phyloP scores from a whole-genome alignment of 2,797 vertebrate genomes.

The Manis crassicaudata region DNA sequence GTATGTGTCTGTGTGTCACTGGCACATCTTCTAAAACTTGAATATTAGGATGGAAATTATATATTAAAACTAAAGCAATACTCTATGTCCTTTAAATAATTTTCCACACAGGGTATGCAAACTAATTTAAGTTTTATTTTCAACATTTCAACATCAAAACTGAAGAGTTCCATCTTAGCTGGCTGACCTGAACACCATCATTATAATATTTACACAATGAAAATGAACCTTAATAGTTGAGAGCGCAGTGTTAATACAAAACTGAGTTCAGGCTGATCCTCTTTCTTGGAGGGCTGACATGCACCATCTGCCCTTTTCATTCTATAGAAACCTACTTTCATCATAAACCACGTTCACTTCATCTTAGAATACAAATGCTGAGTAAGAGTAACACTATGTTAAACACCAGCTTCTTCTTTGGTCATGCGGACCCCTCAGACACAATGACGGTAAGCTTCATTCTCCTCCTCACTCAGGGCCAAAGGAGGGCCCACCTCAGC shows the following conservation, averaged over 20 bases:
- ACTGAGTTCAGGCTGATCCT: neutral
- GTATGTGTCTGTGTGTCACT: neutral
- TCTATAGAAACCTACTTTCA: neutral
- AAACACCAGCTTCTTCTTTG: neutral
- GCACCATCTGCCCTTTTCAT: neutral
- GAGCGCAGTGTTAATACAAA: neutral
- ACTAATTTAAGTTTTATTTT: constrained; percentile 2
- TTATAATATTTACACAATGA: neutral
- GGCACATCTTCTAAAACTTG: neutral
- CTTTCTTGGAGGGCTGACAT: neutral
- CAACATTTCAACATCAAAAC: neutral
- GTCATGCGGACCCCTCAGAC: neutral
- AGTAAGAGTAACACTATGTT: neutral
- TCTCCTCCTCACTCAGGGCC: neutral
- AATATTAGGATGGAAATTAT: neutral
- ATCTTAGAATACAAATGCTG: neutral
- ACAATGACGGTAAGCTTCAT: neutral
- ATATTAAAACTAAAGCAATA: neutral
- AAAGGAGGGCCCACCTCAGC: neutral
- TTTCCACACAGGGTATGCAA: neutral
- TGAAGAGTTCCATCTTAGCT: neutral
- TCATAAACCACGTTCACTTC: neutral
- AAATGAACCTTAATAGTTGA: neutral
- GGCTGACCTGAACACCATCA: neutral
- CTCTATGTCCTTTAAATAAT: neutral